Base-by-base conservation (phyloP, 2,888 invertebrate genomes). In the Archaeoteleia sp. region DNA sequence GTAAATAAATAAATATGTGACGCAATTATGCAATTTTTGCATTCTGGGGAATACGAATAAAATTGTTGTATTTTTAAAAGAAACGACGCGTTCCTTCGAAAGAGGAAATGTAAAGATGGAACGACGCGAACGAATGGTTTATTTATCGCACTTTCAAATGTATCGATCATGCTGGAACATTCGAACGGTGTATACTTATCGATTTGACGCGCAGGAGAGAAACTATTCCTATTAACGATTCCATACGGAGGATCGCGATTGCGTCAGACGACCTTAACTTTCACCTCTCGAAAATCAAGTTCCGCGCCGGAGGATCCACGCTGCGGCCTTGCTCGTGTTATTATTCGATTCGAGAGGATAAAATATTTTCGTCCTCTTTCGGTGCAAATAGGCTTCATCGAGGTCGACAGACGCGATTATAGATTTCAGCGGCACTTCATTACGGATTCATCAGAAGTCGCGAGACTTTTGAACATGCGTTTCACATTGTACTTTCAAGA, bases 221-320 rank as follows among this genome's bases (percentile, higher is more conserved):
- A 65, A 65, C 51, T 57, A 65, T 53, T 53, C 37, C 55, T 49
- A 53, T 62, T 54, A 67, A 62, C 35, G 46, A 45, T 37, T 49
- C 27, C 12, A 46, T 45, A 39, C 37, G 55, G 30, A 40, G 45
- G 40, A 30, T 34, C 34, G 17, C 49, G 54, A 67, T 69, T 65
- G 65, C 69, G 53, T 70, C 70, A 70, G 66, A 70, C 70, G 70
- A 70, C 70, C 70, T 70, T 70, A 70, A 70, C 70, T 70, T 70
- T 70, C 70, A 70, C 70, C 70, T 66, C 66, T 70, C 58, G 49
- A 70, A 66, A 70, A 70, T 62, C 70, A 51, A 70, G 70, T 70
- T 70, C 62, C 65, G 51, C 55, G 32, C 49, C 27, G 35, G 35
- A 65, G 55, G 61, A 61, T 48, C 61, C 51, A 55, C 37, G 55